Evolutionary conservation across 2,797 vertebrate genomes (phyloP), one percentile per base, ranked within the genome.

Genomic region (Crypturellus tataupa): DNA sequence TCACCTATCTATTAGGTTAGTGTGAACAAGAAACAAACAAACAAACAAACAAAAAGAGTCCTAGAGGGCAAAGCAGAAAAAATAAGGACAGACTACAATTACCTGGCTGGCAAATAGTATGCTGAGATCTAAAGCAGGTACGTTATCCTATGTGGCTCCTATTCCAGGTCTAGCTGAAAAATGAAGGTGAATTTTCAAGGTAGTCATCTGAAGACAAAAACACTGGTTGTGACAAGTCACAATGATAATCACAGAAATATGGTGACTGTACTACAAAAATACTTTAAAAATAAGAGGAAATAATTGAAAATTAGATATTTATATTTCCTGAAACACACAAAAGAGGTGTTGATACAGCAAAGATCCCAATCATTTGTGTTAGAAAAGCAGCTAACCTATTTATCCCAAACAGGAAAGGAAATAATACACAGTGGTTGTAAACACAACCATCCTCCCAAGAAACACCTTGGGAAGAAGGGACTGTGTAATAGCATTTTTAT

Each of bases 1-100:
- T 73, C 1, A 73, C 51, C n/a, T 71, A 82, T 88, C 85, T 88
- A 88, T 94, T 78, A 91, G 24, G n/a, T 44, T 78, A 87, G 42
- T 71, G 29, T 73, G 69, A 80, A 72, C 40, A 67, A 87, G 73
- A 86, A 71, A 42, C 29, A 76, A 85, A 78, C 31, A 86, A 85
- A 72, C 58, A 44, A 69, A 49, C 23, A 49, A 87, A 87, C 40
- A 42, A 95, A 96, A 91, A 33, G 29, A 62, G 23, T 69, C 0
- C 0, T 46, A 42, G 58, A 78, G 19, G 39, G 51, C 87, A 86
- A 86, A 69, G 8, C 7, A 77, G n/a, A 80, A 93, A 81, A 19
- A 10, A 13, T 10, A 53, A 65, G 63, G 23, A 15, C 4, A 56
- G 44, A 79, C n/a, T 67, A 9, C 44, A 84, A 24, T 1, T 12